Evolutionary conservation across 1,140 invertebrate species (phyloP), one percentile per base, ranked within the genome.

Genomic region (Arion vulgaris): DNA sequence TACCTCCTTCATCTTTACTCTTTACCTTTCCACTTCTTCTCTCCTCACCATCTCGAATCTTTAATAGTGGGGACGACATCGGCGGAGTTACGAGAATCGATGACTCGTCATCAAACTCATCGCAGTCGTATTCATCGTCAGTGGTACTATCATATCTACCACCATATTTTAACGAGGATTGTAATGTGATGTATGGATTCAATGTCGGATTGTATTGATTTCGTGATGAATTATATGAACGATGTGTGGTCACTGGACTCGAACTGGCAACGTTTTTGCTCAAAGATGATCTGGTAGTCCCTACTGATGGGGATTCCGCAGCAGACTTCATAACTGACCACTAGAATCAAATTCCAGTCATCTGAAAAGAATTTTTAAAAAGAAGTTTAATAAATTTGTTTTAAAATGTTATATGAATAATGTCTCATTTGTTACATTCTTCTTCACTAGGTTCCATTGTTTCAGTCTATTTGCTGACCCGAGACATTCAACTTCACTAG

Each of bases 81-180:
- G 80, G 45, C 34, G 84, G 68, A 0, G 85, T 86, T 34, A 80
- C 81, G 13, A 83, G 62, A 13, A 66, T 32, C 17, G 83, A 53
- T n/a, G 83, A 83, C 45, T 84, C 74, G 9, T 86, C 83, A 51
- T 85, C 84, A 66, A 66, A 66, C 28, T 66, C 62, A 0, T 83
- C 79, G 19, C 83, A 80, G 51, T 81, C 85, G 41, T 83, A 74
- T 62, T 81, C 80, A 34, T 81, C 80, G 62, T 81, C 80, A 28
- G 36, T 82, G 49, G 53, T 83, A 69, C 51, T 68, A 36, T 82
- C 85, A 57, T 38, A 66, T 17, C 81, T 83, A 32, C 68, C 78
- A 39, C 53, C 72, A 39, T 53, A n/a, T 51, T 51, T 71, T 66
- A 32, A 78, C 39, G 72, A 53, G 53, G 23, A 73, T n/a, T 80